Evolutionary conservation across 2,113 vertebrate genomes (phyloP), one percentile per base, ranked within the genome.

Genomic region (Nesoenas mayeri): DNA sequence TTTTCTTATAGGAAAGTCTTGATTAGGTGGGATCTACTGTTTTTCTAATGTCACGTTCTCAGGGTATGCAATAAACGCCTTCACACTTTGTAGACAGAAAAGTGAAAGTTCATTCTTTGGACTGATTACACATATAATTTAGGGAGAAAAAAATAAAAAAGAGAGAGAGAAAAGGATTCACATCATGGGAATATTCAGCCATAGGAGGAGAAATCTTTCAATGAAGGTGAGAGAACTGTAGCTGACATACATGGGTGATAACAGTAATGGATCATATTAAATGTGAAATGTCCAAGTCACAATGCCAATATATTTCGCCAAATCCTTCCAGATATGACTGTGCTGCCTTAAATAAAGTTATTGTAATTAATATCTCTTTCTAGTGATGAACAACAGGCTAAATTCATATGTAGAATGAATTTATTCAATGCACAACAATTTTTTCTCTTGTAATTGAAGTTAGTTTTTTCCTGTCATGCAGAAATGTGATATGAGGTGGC

Each of bases 71-170:
- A 78, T 5, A 77, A 77, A 69, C 29, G 29, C 8, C 11, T 77
- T 83, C 58, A 16, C 5, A 10, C 5, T 44, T 71, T 18, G 5
- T 19, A 40, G 48, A 42, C 3, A 7, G 11, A 60, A 69, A 84
- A 64, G 20, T 32, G 5, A 69, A 87, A 65, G 16, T 2, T 4
- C 2, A 0, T 42, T 60, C 21, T 36, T 87, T 1, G 0, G 26
- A 44, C 6, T 57, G 12, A 36, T 72, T 67, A 22, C 17, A n/a
- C 6, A 42, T 29, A 29, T 19, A 15, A n/a, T 8, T 40, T 75
- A 31, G 42, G 42, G 4, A 10, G 18, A 9, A 47, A 6, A 47
- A 47, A 47, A 17, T 18, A 44, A 44, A 8, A 18, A 44, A n/a
- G n/a, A n/a, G n/a, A n/a, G n/a, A n/a, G n/a, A n/a, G n/a, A 44